Base-by-base conservation (phyloP, 2,888 invertebrate species). In the Sturmia bella region DNA sequence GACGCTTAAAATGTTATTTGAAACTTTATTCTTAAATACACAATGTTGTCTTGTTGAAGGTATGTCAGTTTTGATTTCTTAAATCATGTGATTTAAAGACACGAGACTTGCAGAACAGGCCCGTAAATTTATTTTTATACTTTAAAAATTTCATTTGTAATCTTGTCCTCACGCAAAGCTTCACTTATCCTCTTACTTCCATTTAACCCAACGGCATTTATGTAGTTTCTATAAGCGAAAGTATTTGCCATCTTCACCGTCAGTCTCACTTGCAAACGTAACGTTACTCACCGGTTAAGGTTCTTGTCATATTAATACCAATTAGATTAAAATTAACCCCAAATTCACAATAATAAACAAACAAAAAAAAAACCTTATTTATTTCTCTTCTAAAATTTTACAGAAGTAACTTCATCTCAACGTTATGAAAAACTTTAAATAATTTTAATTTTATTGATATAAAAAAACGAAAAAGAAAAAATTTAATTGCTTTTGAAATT, bases 401-500 rank as follows among this genome's bases (percentile, higher is more conserved):
- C 96, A 96, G 96, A 97, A 93, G 96, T 96, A 92, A 96, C 95
- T 93, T 95, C 96, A 92, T 94, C 95, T 92, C 95, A 95, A 93
- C 96, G 96, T 92, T 97, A 96, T 92, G 96, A 96, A 94, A 96
- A 96, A 94, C 95, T 97, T 93, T 96, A 95, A 95, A 92, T 82
- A 84, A 59, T 45, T 21, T 1, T 72, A 61, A 66, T 59, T 37
- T 12, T 52, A 61, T 75, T 70, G 66, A 76, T 50, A 56, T 45
- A n/a, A 57, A 64, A 56, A 54, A 52, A 12, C 43, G 61, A 64
- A 21, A 72, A 68, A 15, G 73, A 77, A 64, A 27, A 27, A 4
- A 54, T 56, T 73, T 11, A 21, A 45, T 61, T 19, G 69, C 61
- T 64, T 77, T 77, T 68, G 50, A 59, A 76, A 76, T 70, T 70